phyloP scores from a whole-genome alignment of 2,888 invertebrate species.

The Dyspetes luteomarginatus region DNA sequence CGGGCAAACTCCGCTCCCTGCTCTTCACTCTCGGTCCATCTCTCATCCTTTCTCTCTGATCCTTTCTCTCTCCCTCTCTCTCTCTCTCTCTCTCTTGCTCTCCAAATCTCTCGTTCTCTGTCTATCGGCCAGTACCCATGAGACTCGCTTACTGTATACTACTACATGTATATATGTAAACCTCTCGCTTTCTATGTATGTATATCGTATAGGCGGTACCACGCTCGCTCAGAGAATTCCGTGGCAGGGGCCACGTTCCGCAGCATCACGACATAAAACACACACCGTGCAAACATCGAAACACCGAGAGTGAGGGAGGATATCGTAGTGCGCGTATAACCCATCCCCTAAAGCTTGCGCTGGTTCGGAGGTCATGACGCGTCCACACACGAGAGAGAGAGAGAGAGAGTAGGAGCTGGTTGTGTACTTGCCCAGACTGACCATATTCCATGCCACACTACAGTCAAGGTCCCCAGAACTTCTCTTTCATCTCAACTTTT shows the following conservation, averaged over 20 bases:
- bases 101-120: conserved; percentile 32
- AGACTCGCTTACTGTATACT: conserved; percentile 19
- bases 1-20: conserved; percentile 62
- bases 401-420: conserved; percentile 7
- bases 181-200: conserved; percentile 9
- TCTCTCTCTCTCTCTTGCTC: not conserved
- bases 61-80: conserved; percentile 23
- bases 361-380: conserved; percentile 59
- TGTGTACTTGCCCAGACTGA: conserved; percentile 12
- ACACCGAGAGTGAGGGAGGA: conserved; percentile 57
- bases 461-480: too few relatives aligned
- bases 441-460: conserved; percentile 17
- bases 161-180: conserved; percentile 7
- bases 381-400: conserved; percentile 45
- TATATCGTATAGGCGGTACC: not conserved
- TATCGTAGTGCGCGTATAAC: conserved; percentile 32
- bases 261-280: conserved; percentile 70
- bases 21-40: conserved; percentile 19
- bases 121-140: conserved; percentile 23
- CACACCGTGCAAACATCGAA: conserved; percentile 69
- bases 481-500: too few relatives aligned
- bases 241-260: conserved; percentile 48
- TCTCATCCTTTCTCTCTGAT: conserved; percentile 19
- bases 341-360: conserved; percentile 19
- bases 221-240: conserved; percentile 34